Evolutionary conservation across 2,888 invertebrate species (phyloP), one percentile per base, ranked within the genome.

Genomic region (Sarcophaga carnaria): DNA sequence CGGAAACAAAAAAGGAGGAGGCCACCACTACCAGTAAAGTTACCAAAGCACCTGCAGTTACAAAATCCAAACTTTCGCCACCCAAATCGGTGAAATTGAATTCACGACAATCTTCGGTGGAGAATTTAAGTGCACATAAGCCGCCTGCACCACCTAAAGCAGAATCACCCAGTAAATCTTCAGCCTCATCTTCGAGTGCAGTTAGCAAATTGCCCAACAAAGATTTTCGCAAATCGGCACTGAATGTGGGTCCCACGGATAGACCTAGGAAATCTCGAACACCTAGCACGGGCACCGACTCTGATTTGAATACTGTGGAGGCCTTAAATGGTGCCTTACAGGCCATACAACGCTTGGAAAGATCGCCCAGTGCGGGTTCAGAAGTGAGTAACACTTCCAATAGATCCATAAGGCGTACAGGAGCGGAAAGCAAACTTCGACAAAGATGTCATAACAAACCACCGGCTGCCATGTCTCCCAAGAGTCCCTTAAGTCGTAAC

Each of bases 161-260:
- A 90, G 94, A 90, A 87, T 85, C 95, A 90, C 93, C 93, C 87
- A 90, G 90, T 3, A 93, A 93, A 74, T 91, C 87, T 89, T 83
- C 90, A 90, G 92, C 92, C n/a, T 94, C 94, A 89, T 94, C 94
- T 90, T 94, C 94, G 84, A 92, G 89, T 37, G 77, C 87, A 5
- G 87, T 92, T 70, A 94, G 94, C 59, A 94, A 94, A 80, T 91
- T 92, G 89, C 94, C 95, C 27, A 96, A 96, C 91, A 96, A 96
- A 93, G 96, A 96, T 91, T 96, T 96, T 89, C 94, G 96, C 59
- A 96, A 97, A 91, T 96, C 96, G 0, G 95, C 95, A 0, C 91
- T 96, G 17, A 97, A 96, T 92, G 96, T 96, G 93, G 95, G 94
- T 67, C 94, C 94, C 47, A 92, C 93, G 0, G 93, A 93, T 80